A percentile compares a stretch with the other conserved stretches of the same genome.
These are phyloP conservation scores for Anoplopoma fimbria DNA, from an alignment of 2,113 vertebrate genomes.

Conservation along the genomic window DNA sequence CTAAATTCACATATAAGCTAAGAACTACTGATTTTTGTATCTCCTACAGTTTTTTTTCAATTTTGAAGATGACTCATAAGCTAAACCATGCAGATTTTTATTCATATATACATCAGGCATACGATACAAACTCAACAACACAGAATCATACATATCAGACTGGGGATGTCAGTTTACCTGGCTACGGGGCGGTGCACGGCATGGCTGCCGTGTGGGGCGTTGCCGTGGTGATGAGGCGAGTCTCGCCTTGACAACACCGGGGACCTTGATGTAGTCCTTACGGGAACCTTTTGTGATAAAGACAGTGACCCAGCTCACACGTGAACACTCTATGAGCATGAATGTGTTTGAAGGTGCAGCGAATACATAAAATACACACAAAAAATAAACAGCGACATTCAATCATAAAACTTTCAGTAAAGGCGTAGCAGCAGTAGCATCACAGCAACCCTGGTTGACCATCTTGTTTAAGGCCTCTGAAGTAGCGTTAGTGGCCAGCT, in stretches of 20 bases:
- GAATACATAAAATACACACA: not conserved
- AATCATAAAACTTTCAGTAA: not conserved
- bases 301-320: conserved; percentile 69
- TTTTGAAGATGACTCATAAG: not conserved
- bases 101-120: too few species aligned
- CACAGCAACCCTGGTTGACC: not conserved
- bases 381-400: not conserved
- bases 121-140: too few species aligned
- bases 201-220: conserved; percentile 85
- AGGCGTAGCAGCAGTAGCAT: not conserved
- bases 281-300: conserved; percentile 85
- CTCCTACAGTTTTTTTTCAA: not conserved
- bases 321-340: not conserved
- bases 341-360: not conserved
- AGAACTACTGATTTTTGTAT: not conserved
- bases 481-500: not conserved
- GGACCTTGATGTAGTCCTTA: conserved; percentile 95
- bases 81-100: not conserved
- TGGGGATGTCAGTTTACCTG: conserved; percentile 82
- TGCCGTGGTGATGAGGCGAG: conserved; percentile 91
- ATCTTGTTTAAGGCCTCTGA: not conserved
- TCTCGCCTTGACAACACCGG: conserved; percentile 93
- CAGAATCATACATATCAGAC: not conserved
- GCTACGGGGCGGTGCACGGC: conserved; percentile 88
- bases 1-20: not conserved